These are phyloP conservation scores for Ylistrum balloti DNA, from an alignment of 1,140 invertebrate genomes.

Conservation along the genomic window DNA sequence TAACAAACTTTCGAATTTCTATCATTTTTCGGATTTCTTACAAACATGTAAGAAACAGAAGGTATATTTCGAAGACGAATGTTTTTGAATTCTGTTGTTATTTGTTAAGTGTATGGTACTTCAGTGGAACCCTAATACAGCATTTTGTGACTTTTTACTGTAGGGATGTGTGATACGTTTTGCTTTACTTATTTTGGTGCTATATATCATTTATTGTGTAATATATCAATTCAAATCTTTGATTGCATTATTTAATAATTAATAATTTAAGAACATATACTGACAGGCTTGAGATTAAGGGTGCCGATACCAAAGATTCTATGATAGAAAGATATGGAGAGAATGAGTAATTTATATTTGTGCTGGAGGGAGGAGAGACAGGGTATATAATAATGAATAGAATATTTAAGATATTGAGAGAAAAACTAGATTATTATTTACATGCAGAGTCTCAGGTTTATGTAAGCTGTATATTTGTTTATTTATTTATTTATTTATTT, in stretches of 20 bases:
- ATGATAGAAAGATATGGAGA: not conserved
- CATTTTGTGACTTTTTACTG: not conserved
- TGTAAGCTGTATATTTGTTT: no score
- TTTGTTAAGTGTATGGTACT: not conserved
- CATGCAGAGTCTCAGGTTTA: not conserved
- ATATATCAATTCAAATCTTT: not conserved
- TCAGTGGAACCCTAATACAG: not conserved
- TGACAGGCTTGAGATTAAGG: not conserved
- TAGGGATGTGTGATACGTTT: not conserved
- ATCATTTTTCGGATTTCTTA: not conserved
- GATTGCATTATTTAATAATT: not conserved
- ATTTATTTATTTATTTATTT: not conserved
- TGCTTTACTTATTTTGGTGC: constrained; percentile 1
- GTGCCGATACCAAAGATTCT: not conserved
- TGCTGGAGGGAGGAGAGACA: not conserved
- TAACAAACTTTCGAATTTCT: not conserved
- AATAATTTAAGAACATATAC: not conserved
- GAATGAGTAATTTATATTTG: not conserved
- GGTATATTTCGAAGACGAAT: not conserved
- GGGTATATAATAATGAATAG: not conserved
- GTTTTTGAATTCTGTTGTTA: not conserved
- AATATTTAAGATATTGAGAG: not conserved
- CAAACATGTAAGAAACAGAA: not conserved
- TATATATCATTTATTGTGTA: not conserved
- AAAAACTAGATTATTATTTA: not conserved